Conservation (phyloP, 2,888 invertebrate genomes). For the Eubasilissa splendida region DNA sequence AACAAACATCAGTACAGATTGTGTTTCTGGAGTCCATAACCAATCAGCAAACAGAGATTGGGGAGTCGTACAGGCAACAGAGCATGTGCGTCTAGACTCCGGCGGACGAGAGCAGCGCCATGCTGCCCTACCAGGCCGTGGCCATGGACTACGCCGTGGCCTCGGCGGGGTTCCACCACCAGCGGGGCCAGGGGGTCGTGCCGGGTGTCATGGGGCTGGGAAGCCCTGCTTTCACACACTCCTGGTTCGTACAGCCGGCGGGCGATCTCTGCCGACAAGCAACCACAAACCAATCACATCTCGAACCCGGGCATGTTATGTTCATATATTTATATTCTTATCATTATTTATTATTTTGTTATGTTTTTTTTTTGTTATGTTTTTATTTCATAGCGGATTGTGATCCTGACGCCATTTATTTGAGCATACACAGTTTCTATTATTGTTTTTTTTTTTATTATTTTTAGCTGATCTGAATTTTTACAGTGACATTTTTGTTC, state of each 20-base stretch:
- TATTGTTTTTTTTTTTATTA: no score
- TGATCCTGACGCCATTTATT: no score
- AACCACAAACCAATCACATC: conserved; percentile 82
- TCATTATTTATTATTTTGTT: conserved; percentile 54
- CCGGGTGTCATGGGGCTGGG: conserved; percentile 75
- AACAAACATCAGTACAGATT: no score
- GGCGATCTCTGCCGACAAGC: conserved; percentile 93
- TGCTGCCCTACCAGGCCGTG: conserved; percentile 91
- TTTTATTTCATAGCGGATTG: conserved; percentile 8
- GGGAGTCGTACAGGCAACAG: neutral
- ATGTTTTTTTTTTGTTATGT: conserved; percentile 37
- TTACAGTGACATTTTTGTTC: no score
- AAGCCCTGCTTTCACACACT: conserved; percentile 90
- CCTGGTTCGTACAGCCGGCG: conserved; percentile 92
- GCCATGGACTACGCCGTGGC: conserved; percentile 88
- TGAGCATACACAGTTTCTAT: no score
- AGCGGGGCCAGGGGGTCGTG: conserved; percentile 63
- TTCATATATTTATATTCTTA: conserved; percentile 65
- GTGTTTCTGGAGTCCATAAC: no score
- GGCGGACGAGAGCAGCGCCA: conserved; percentile 62
- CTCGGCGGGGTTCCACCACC: conserved; percentile 71
- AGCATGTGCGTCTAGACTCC: conserved; percentile 17
- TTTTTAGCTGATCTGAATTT: no score
- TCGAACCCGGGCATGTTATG: conserved; percentile 94
- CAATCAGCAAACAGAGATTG: no score